Conservation (phyloP, 1,140 invertebrate species). For the Drosophila miranda region DNA sequence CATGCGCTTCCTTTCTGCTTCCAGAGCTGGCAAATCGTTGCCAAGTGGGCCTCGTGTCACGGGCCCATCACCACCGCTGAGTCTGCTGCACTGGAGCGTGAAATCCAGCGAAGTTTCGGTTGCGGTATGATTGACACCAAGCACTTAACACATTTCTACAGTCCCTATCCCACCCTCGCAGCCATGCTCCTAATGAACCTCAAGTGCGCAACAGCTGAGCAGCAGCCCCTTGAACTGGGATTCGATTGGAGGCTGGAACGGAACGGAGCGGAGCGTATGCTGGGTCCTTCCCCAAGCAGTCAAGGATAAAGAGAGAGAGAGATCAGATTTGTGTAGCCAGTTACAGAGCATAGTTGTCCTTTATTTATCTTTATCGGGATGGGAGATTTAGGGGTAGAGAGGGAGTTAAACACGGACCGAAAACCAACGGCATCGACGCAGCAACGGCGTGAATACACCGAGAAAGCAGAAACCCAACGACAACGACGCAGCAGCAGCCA, state of each 20-base stretch:
- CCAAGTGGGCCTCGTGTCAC: conserved; percentile 11
- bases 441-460: no score
- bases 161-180: neutral
- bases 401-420: conserved; percentile 25
- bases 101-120: conserved; percentile 55
- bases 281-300: conserved; percentile 9
- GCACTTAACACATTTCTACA: conserved; percentile 69
- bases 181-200: conserved; percentile 55
- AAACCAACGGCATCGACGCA: no score
- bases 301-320: neutral
- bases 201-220: conserved; percentile 75
- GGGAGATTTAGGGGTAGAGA: conserved; percentile 6
- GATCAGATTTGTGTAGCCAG: conserved; percentile 26
- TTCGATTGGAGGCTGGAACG: neutral
- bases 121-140: conserved; percentile 66
- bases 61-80: conserved; percentile 5
- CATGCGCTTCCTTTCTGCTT: neutral
- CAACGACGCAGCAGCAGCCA: no score
- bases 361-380: conserved; percentile 49
- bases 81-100: conserved; percentile 41
- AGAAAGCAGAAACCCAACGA: no score
- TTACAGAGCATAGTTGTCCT: conserved; percentile 49
- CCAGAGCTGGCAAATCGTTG: no score
- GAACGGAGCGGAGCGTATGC: neutral
- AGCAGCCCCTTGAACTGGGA: conserved; percentile 21